Base-by-base conservation (phyloP, 1,140 invertebrate genomes). In the Zaprionus gabonicus region DNA sequence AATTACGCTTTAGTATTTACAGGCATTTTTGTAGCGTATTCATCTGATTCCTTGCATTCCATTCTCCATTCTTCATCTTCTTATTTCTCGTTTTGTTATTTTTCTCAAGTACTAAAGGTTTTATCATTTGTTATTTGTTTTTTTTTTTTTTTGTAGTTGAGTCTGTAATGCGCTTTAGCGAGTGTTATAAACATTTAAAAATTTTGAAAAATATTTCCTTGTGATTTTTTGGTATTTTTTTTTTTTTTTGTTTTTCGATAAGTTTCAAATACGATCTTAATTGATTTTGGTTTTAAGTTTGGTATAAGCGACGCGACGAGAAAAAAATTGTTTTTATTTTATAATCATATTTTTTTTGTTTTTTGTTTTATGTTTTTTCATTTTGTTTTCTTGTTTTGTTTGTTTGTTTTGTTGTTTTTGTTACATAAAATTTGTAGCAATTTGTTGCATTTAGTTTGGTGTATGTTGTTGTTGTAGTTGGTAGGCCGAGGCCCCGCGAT, bases 371-470 rank as follows among this genome's bases (percentile, higher is more conserved):
- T 53, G 2, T 4, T 38, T 34, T 63, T 38, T 60, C 53, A 67
- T 51, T 78, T 65, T 25, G 36, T 57, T 36, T 56, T 44, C 10
- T 55, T 69, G 36, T 57, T 28, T 58, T 70, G 71, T 63, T 62
- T 51, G 20, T 27, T 68, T n/a, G 9, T 65, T 56, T 58, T 9
- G 28, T 38, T 51, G 75, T 58, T 49, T 38, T 49, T 69, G 78
- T 71, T 76, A 82, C 76, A 77, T 83, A 86, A 84, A 87, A 87
- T 87, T 87, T 87, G 83, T 87, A 87, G 80, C 83, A 87, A 87
- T 87, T 87, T 87, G 83, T 87, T 86, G 83, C 83, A 87, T 87
- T 87, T 87, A 87, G 83, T 87, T 87, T 87, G 84, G 80, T 88
- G 84, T 87, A 73, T 46, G 41, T 46, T 46, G 41, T 46, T 46